Percentiles rank a stretch among this genome's conserved stretches.
Evolutionary conservation across 2,797 vertebrate genomes (phyloP).

Genomic region (Gorsachius magnificus): DNA sequence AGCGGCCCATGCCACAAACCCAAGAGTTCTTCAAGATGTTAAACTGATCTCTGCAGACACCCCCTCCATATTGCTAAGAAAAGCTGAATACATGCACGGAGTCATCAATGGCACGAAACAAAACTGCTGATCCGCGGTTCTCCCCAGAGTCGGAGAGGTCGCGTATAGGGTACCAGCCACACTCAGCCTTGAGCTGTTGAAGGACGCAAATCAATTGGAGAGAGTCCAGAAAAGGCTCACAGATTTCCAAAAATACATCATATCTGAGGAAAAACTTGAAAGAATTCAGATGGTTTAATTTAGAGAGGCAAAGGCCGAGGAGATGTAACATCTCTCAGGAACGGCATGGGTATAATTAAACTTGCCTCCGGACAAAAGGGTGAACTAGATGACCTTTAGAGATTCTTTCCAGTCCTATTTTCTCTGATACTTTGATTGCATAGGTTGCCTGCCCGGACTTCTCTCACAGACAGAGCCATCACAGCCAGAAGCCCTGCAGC

Average conservation of each 20-base stretch:
- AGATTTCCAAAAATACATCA: background rate
- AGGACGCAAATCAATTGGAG: background rate
- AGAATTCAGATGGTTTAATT: conserved; percentile 16
- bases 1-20: background rate
- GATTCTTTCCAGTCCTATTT: background rate
- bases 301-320: background rate
- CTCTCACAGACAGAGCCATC: background rate
- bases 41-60: background rate
- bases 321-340: background rate
- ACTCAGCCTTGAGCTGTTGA: background rate
- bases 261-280: background rate
- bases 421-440: background rate
- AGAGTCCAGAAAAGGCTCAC: background rate
- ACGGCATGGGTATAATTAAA: conserved; percentile 20
- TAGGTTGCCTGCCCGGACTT: background rate
- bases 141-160: accelerated
- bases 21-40: background rate
- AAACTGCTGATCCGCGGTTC: background rate
- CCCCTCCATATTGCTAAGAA: background rate
- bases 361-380: background rate
- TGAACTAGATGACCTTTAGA: conserved; percentile 4
- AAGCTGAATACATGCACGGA: background rate
- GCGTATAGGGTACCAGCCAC: background rate
- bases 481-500: background rate
- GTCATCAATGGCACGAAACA: background rate